These are phyloP conservation scores for Anastrepha obliqua DNA, from an alignment of 1,140 invertebrate genomes.

Conservation along the genomic window DNA sequence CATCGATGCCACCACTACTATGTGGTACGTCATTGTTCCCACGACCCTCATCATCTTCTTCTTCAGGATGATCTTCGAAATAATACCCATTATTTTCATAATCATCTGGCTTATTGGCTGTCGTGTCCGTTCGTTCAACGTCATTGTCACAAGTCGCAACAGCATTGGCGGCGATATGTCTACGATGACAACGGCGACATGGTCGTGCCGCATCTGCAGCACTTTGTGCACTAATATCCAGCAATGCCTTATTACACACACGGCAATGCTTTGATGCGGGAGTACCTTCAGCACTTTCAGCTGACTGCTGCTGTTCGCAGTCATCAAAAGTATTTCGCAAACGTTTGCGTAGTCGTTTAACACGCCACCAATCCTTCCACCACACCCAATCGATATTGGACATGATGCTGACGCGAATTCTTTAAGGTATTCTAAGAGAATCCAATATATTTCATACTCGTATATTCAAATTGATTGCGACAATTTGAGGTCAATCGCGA, in stretches of 20 bases:
- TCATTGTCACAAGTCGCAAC: neutral
- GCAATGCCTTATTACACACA: neutral
- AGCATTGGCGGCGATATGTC: constrained; percentile 22
- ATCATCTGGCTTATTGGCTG: constrained; percentile 33
- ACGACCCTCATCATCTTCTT: constrained; percentile 7
- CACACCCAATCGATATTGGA: constrained; percentile 82
- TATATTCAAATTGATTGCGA: neutral
- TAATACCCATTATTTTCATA: constrained; percentile 44
- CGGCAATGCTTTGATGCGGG: constrained; percentile 39
- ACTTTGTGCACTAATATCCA: constrained; percentile 19
- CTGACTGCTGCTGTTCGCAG: constrained; percentile 70
- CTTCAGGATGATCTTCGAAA: constrained; percentile 6
- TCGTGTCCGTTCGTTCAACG: neutral
- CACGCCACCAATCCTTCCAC: constrained; percentile 85
- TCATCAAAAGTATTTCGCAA: constrained; percentile 74
- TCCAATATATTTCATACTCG: too few relatives aligned
- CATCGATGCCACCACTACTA: constrained; percentile 34
- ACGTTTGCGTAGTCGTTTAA: constrained; percentile 76
- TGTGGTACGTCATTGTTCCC: neutral
- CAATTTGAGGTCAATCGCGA: constrained; percentile 14
- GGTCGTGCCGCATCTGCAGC: constrained; percentile 12
- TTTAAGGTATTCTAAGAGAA: neutral
- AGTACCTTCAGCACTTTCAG: constrained; percentile 55
- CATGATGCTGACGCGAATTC: neutral
- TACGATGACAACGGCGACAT: constrained; percentile 34